Evolutionary conservation across 2,888 invertebrate genomes (phyloP).

Genomic region (Dolichopus griseipennis): DNA sequence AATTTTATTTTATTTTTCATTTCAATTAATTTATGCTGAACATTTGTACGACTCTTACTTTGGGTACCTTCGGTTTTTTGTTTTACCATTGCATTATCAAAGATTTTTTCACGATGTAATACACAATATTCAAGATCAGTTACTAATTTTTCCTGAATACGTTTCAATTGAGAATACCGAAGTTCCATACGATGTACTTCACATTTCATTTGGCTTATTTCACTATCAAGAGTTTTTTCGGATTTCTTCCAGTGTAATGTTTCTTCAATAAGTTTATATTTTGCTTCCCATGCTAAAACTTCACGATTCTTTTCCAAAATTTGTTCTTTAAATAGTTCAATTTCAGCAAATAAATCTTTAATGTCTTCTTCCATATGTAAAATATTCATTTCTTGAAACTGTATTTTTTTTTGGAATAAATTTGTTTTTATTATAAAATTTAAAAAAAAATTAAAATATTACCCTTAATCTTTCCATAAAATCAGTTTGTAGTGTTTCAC

Average conservation of each 20-base stretch:
- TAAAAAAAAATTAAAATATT: constrained; percentile 13
- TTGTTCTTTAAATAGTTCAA: constrained; percentile 46
- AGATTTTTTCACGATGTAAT: constrained; percentile 54
- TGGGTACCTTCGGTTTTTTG: constrained; percentile 46
- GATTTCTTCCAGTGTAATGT: constrained; percentile 58
- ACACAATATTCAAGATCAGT: constrained; percentile 58
- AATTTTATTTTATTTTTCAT: constrained; percentile 50
- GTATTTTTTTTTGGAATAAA: constrained; percentile 14
- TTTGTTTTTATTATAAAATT: neutral
- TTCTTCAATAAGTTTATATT: constrained; percentile 63
- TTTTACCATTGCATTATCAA: constrained; percentile 49
- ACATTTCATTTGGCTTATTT: constrained; percentile 64
- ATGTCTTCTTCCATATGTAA: constrained; percentile 61
- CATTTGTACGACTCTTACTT: constrained; percentile 45
- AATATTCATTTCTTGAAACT: constrained; percentile 61
- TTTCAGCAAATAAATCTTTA: constrained; percentile 55
- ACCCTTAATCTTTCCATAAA: constrained; percentile 48
- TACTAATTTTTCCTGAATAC: constrained; percentile 43
- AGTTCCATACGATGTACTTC: constrained; percentile 83
- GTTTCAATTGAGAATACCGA: constrained; percentile 35
- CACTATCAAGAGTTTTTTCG: constrained; percentile 58
- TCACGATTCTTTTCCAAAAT: constrained; percentile 59
- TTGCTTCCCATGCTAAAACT: constrained; percentile 72
- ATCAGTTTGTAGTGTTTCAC: constrained; percentile 47
- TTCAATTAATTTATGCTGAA: constrained; percentile 52